Percentiles rank a stretch among this genome's conserved stretches.
These are phyloP conservation scores for Gadopsis bispinosus DNA, from an alignment of 2,797 vertebrate genomes.

Conservation along the genomic window DNA sequence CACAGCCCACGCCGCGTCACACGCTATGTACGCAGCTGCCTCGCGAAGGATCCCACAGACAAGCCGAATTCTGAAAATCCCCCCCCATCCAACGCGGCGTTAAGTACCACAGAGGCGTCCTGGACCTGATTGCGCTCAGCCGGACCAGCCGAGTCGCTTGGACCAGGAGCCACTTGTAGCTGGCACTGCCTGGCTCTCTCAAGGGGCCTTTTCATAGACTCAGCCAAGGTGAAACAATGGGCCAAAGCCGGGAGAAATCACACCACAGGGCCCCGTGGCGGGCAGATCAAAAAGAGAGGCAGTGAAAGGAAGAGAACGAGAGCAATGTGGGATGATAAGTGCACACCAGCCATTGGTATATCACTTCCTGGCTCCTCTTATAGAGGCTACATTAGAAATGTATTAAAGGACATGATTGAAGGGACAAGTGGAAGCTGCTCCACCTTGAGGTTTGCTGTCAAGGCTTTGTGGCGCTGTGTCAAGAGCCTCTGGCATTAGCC, in stretches of 20 bases:
- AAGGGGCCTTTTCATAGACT: slow-evolving; percentile 50
- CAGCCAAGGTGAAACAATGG: slow-evolving; percentile 69
- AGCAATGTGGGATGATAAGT: slow-evolving; percentile 38
- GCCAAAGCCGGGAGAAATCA: slow-evolving; percentile 65
- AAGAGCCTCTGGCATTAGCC: slow-evolving; percentile 59
- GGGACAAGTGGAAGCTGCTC: slow-evolving; percentile 45
- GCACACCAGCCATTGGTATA: slow-evolving; percentile 36
- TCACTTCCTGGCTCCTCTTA: slow-evolving; percentile 42
- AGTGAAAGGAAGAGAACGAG: neutral
- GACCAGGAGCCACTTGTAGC: slow-evolving; percentile 73
- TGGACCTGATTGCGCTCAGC: slow-evolving; percentile 41
- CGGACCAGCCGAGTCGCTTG: slow-evolving; percentile 43
- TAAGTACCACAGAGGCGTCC: slow-evolving; percentile 45
- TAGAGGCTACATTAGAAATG: slow-evolving; percentile 45
- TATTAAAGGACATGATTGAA: slow-evolving; percentile 61
- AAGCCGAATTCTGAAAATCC: slow-evolving; percentile 38
- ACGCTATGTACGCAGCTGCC: slow-evolving; percentile 51
- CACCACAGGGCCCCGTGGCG: slow-evolving; percentile 51
- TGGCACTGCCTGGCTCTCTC: slow-evolving; percentile 55
- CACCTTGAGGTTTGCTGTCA: slow-evolving; percentile 56
- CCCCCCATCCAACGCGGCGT: neutral
- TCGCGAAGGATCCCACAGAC: slow-evolving; percentile 52
- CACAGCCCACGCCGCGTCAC: slow-evolving; percentile 48
- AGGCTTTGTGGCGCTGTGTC: slow-evolving; percentile 57
- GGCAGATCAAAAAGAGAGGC: slow-evolving; percentile 40